phyloP scores from a whole-genome alignment of 2,797 vertebrate genomes.

The Erpetoichthys calabaricus region DNA sequence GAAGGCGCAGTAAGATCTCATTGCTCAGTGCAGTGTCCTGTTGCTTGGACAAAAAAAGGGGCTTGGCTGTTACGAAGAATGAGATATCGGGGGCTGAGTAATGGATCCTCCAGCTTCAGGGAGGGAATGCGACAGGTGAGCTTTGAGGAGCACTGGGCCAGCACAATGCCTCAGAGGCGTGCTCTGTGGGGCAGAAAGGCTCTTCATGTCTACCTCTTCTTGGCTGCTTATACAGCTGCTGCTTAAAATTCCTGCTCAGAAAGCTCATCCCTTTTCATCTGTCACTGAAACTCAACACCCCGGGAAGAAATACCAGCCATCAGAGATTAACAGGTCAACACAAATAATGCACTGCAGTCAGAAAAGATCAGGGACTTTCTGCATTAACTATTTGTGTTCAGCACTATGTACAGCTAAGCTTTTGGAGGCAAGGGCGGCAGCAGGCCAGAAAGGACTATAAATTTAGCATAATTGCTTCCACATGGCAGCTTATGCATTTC shows the following conservation, averaged over 20 bases:
- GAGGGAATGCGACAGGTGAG: neutral
- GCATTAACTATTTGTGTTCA: too few relatives aligned
- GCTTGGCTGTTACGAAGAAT: neutral
- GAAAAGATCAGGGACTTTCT: conserved; percentile 10
- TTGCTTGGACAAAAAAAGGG: too few relatives aligned
- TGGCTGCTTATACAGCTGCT: conserved; percentile 10
- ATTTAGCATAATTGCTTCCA: too few relatives aligned
- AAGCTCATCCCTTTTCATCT: conserved; percentile 22
- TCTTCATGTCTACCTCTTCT: conserved; percentile 6
- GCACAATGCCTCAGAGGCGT: neutral
- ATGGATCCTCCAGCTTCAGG: neutral
- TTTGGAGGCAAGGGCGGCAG: too few relatives aligned
- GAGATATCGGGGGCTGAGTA: neutral
- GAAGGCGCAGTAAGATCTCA: neutral
- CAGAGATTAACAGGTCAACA: conserved; percentile 33
- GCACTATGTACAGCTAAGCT: too few relatives aligned
- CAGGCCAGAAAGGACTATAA: too few relatives aligned
- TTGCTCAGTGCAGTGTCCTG: neutral
- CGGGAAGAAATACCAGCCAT: conserved; percentile 15
- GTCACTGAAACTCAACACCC: conserved; percentile 34
- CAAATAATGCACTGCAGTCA: conserved; percentile 28
- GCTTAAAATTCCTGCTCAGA: conserved; percentile 31
- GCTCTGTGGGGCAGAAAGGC: neutral
- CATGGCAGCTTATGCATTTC: too few relatives aligned
- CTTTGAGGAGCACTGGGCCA: neutral